Base-by-base conservation (phyloP, 2,888 invertebrate genomes). In the Linnaemya tessellans region DNA sequence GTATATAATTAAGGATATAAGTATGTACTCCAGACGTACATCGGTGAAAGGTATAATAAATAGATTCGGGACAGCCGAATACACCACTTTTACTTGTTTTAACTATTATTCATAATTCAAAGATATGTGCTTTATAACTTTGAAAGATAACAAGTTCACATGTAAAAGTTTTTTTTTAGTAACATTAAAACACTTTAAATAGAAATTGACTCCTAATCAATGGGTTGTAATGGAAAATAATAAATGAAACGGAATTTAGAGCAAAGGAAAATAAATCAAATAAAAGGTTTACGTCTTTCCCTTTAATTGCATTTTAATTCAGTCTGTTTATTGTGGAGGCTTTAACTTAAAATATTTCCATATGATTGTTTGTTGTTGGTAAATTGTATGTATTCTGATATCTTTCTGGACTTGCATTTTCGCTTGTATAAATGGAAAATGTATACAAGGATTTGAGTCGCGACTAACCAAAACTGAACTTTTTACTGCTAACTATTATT, bases 301-400 rank as follows among this genome's bases (percentile, higher is more conserved):
- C n/a, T 73, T 73, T 64, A 78, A 83, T 78, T 67, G 58, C 78
- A 78, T 78, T 78, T 70, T 78, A 67, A 78, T 78, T 60, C 13
- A 60, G 18, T 38, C 65, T 78, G 51, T 78, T 58, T 43, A 73
- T 38, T 73, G 20, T 58, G 11, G 7, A 78, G 15, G 13, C 20
- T 43, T 78, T 67, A 78, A 78, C 41, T 83, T 65, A 30, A 51
- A 65, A 46, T 15, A 49, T 38, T 58, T 74, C 35, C 8, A 35
- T 9, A n/a, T 65, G 65, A 30, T 77, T 78, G 70, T 65, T 49
- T 65, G 7, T 54, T 58, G 22, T 25, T 56, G n/a, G 10, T 15
- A 58, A 58, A 54, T 54, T 13, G 35, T 58, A 22, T 25, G 25
- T 35, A 60, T 11, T 71, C 10, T 30, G 4, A 18, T 20, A 7